A percentile compares a stretch with the other conserved stretches of the same genome.
Conservation (phyloP, 1,140 invertebrate genomes). For the Hylyphantes graminicola region DNA sequence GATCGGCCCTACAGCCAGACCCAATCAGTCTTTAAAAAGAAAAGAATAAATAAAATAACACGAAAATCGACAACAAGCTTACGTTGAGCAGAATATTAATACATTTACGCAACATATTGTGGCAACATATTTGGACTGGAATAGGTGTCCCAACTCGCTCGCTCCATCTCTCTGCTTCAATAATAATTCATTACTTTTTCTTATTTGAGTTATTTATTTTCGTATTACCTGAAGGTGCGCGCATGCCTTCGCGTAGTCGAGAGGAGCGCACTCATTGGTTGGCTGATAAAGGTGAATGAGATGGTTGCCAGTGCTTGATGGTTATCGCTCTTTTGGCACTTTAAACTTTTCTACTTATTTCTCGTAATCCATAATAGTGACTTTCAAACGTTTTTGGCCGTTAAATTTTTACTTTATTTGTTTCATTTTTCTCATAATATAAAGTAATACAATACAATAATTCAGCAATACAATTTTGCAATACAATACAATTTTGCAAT, state of each 20-base stretch:
- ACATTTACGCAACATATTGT: slow-evolving; percentile 6
- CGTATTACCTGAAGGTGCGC: slow-evolving; percentile 42
- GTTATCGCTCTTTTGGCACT: not conserved
- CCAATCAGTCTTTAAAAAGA: not conserved
- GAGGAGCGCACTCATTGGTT: slow-evolving; percentile 15
- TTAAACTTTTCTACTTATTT: too few species aligned
- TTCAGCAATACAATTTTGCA: too few species aligned
- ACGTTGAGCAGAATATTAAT: slow-evolving; percentile 17
- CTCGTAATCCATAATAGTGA: too few species aligned
- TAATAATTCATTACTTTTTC: slow-evolving; percentile 49
- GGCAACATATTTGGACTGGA: not conserved
- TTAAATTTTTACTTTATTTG: too few species aligned
- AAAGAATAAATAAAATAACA: not conserved
- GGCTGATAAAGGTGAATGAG: not conserved
- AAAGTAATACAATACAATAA: too few species aligned
- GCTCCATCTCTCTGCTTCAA: slow-evolving; percentile 18
- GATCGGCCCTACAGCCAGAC: too few species aligned
- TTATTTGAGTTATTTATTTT: slow-evolving; percentile 41
- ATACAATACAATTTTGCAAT: too few species aligned
- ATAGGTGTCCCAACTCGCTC: not conserved
- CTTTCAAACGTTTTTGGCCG: too few species aligned
- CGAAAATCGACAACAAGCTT: not conserved
- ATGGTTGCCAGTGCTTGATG: not conserved
- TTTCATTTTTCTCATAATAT: too few species aligned
- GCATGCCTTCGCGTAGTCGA: slow-evolving; percentile 46